These are phyloP conservation scores for Eptatretus burgeri DNA, from an alignment of 2,113 vertebrate species.

Conservation along the genomic window DNA sequence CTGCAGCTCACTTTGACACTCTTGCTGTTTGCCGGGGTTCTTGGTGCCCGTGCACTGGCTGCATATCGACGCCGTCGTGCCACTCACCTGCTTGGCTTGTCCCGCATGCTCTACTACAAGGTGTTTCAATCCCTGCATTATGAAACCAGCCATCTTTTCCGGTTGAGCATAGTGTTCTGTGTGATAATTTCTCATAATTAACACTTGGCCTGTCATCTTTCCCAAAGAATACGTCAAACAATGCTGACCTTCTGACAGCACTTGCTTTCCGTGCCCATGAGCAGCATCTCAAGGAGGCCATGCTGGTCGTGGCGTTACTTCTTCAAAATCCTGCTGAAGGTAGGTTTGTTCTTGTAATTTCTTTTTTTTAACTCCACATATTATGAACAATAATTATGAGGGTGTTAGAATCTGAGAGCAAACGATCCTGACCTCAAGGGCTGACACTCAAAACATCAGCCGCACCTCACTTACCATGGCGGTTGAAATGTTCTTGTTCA, in stretches of 20 bases:
- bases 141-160: too few relatives aligned
- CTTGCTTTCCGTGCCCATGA: constrained; percentile 18
- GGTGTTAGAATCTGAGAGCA: too few relatives aligned
- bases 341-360: too few relatives aligned
- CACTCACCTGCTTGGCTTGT: constrained; percentile 18
- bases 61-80: constrained; percentile 15
- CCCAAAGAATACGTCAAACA: constrained; percentile 18
- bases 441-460: too few relatives aligned
- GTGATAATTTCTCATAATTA: too few relatives aligned
- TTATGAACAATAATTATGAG: too few relatives aligned
- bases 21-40: neutral
- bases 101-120: constrained; percentile 20
- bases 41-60: neutral
- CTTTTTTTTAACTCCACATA: too few relatives aligned
- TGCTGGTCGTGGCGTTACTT: constrained; percentile 13
- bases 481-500: too few relatives aligned
- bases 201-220: neutral
- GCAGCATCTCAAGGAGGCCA: constrained; percentile 19
- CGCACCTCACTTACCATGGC: too few relatives aligned
- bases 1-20: neutral
- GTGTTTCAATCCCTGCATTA: neutral
- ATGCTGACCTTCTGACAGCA: constrained; percentile 18
- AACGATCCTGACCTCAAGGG: too few relatives aligned
- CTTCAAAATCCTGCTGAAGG: too few relatives aligned
- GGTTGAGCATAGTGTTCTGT: too few relatives aligned